A percentile compares a stretch with the other conserved stretches of the same genome.
phyloP scores from a whole-genome alignment of 2,797 vertebrate genomes.

The Danio albolineatus region DNA sequence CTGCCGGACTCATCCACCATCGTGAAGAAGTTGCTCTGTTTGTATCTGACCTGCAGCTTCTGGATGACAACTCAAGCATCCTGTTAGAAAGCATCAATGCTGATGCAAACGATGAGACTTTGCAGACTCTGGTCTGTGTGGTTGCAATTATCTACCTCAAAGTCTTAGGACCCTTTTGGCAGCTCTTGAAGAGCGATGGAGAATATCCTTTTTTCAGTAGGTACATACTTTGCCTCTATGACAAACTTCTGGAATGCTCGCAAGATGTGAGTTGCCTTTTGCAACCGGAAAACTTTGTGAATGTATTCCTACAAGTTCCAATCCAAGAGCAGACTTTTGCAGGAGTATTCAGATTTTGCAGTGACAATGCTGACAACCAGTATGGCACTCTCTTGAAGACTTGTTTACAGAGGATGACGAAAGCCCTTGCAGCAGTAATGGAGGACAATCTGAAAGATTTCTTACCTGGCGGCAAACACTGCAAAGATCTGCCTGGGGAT shows the following conservation, averaged over 20 bases:
- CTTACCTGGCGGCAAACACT: constrained; percentile 76
- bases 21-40: constrained; percentile 76
- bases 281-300: constrained; percentile 69
- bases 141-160: constrained; percentile 81
- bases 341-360: constrained; percentile 76
- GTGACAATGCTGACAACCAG: constrained; percentile 70
- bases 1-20: constrained; percentile 80
- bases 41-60: constrained; percentile 75
- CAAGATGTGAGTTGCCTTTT: constrained; percentile 73
- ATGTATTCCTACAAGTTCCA: constrained; percentile 78
- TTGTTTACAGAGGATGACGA: constrained; percentile 75
- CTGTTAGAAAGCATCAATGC: constrained; percentile 76
- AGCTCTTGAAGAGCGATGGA: constrained; percentile 77
- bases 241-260: constrained; percentile 79
- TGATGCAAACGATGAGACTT: constrained; percentile 74
- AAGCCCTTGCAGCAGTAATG: constrained; percentile 72
- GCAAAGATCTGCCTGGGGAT: constrained; percentile 64
- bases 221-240: constrained; percentile 75
- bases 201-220: constrained; percentile 74
- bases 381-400: constrained; percentile 71
- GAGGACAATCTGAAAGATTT: constrained; percentile 78
- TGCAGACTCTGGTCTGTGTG: constrained; percentile 79
- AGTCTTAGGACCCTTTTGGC: constrained; percentile 82
- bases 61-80: constrained; percentile 70
- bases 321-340: constrained; percentile 74